A percentile compares a stretch with the other conserved stretches of the same genome.
These are phyloP conservation scores for Wasmannia auropunctata DNA, from an alignment of 1,140 invertebrate genomes.

Conservation along the genomic window DNA sequence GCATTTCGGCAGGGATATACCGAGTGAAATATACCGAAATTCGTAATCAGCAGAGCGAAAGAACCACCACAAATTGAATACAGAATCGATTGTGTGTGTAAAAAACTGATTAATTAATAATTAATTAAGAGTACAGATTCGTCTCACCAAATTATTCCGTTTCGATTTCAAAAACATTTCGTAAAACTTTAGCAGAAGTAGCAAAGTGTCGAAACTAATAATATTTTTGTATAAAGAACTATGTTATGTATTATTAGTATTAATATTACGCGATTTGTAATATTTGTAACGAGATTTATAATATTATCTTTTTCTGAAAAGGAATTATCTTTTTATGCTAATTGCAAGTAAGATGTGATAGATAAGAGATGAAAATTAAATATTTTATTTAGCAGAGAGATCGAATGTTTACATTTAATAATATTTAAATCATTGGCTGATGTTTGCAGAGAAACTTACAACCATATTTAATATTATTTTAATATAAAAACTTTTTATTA, in stretches of 20 bases:
- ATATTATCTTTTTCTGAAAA: background rate
- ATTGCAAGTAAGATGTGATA: background rate
- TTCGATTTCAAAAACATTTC: background rate
- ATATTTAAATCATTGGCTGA: background rate
- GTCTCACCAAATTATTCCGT: background rate
- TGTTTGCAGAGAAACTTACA: background rate
- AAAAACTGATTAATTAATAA: constrained; percentile 45
- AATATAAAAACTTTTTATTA: background rate
- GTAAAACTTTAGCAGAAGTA: background rate
- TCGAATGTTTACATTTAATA: background rate
- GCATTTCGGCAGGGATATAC: background rate
- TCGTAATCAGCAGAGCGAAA: constrained; percentile 38
- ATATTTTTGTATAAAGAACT: background rate
- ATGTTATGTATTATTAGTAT: too few relatives aligned
- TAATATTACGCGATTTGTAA: background rate
- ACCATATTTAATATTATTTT: background rate
- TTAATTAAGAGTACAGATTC: constrained; percentile 24
- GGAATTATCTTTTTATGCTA: background rate
- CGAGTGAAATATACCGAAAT: constrained; percentile 35
- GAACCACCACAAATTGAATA: constrained; percentile 31
- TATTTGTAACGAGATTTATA: background rate
- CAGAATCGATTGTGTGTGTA: constrained; percentile 15
- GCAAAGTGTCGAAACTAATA: background rate
- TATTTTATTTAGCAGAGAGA: background rate
- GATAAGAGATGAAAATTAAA: background rate